phyloP scores from a whole-genome alignment of 2,113 vertebrate genomes.

The Neomonachus schauinslandi region DNA sequence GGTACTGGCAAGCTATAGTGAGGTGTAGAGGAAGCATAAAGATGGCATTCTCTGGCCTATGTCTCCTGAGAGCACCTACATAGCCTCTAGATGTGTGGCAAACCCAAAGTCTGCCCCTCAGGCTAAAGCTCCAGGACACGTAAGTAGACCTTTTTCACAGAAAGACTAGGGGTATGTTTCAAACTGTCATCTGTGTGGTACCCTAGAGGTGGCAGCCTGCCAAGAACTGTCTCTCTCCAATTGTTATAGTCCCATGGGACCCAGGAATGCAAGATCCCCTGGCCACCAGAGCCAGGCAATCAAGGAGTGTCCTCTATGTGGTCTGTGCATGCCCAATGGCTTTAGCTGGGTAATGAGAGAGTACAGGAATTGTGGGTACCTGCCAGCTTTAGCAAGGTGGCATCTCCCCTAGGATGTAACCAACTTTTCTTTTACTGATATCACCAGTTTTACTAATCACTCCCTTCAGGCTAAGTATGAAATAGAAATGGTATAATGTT shows the following conservation, averaged over 20 bases:
- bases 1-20: not conserved
- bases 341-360: not conserved
- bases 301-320: not conserved
- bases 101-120: not conserved
- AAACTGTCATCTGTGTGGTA: not conserved
- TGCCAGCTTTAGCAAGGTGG: not conserved
- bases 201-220: not conserved
- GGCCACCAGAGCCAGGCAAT: not conserved
- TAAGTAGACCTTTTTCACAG: not conserved
- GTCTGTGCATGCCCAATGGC: not conserved
- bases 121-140: not conserved
- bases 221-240: not conserved
- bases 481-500: not conserved
- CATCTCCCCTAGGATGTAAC: not conserved
- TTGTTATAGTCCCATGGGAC: not conserved
- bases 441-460: not conserved
- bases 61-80: not conserved
- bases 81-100: not conserved
- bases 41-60: not conserved
- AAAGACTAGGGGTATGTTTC: not conserved
- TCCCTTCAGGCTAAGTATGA: not conserved
- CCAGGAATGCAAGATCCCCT: not conserved
- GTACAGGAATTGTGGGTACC: not conserved
- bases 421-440: not conserved
- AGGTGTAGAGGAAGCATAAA: not conserved